These are phyloP conservation scores for Drosophila melanocephala DNA, from an alignment of 2,888 invertebrate genomes.

Conservation along the genomic window DNA sequence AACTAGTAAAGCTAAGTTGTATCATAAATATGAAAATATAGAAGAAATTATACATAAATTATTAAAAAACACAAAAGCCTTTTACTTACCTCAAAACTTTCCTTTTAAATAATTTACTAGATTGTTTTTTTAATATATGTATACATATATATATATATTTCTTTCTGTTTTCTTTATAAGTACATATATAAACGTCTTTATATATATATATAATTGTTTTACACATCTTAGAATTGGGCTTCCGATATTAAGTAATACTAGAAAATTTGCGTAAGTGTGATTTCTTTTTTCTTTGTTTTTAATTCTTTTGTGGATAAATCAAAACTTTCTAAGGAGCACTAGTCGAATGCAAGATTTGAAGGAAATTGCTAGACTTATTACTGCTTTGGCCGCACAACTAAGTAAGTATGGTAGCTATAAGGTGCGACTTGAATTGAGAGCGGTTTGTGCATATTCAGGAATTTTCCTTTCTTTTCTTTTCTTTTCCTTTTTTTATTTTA, in stretches of 20 bases:
- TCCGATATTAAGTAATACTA: conserved; percentile 60
- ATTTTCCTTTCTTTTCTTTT: conserved; percentile 13
- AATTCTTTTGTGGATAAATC: conserved; percentile 31
- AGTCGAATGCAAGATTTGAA: conserved; percentile 29
- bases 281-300: conserved; percentile 9
- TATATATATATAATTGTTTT: conserved; percentile 52
- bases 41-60: conserved; percentile 80
- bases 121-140: conserved; percentile 19
- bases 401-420: conserved; percentile 10
- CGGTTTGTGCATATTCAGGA: conserved; percentile 44
- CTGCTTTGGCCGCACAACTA: conserved; percentile 56
- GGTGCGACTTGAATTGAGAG: conserved; percentile 1
- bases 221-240: conserved; percentile 63
- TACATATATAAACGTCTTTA: conserved; percentile 61
- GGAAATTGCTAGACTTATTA: conserved; percentile 21
- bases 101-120: background rate
- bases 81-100: conserved; percentile 22
- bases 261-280: conserved; percentile 48
- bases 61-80: conserved; percentile 36
- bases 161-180: conserved; percentile 38
- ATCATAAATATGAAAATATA: conserved; percentile 81
- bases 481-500: background rate
- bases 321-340: conserved; percentile 17
- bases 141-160: conserved; percentile 33
- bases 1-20: conserved; percentile 73